Evolutionary conservation across 2,797 vertebrate genomes (phyloP).

Genomic region (Lutjanus argentimaculatus): DNA sequence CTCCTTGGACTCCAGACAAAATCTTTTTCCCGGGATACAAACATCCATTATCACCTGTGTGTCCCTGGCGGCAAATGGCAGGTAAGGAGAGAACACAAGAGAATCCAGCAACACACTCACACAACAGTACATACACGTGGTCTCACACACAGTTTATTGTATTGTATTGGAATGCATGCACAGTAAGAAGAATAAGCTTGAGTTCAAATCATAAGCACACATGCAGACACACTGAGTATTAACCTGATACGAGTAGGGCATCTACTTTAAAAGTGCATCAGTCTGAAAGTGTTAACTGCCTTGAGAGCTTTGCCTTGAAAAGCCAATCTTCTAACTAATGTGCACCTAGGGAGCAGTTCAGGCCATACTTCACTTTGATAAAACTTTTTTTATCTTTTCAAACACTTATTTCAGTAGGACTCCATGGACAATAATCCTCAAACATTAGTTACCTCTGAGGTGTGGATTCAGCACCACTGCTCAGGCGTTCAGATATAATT

Average conservation of each 20-base stretch:
- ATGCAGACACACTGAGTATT: background rate
- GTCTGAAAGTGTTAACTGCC: constrained; percentile 5
- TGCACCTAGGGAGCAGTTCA: constrained; percentile 8
- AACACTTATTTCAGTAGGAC: constrained; percentile 4
- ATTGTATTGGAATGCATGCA: background rate
- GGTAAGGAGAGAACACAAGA: constrained; percentile 10
- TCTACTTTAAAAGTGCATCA: background rate
- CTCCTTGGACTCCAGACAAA: constrained; percentile 50
- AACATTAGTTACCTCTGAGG: constrained; percentile 3
- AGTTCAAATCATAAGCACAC: background rate
- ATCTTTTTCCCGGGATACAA: constrained; percentile 44
- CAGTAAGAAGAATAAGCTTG: background rate
- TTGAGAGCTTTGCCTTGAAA: constrained; percentile 14
- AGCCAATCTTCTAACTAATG: constrained; percentile 2
- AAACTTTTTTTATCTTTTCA: constrained; percentile 27
- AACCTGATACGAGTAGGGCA: background rate
- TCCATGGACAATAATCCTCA: constrained; percentile 23
- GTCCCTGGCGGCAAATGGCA: constrained; percentile 46
- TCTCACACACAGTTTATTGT: background rate
- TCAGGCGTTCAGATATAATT: background rate
- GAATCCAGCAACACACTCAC: background rate
- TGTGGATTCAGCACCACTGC: background rate
- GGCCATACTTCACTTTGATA: background rate
- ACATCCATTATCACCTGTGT: constrained; percentile 56
- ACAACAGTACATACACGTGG: background rate